These are phyloP conservation scores for Phaethornis superciliosus DNA, from an alignment of 2,113 vertebrate species.

Conservation along the genomic window DNA sequence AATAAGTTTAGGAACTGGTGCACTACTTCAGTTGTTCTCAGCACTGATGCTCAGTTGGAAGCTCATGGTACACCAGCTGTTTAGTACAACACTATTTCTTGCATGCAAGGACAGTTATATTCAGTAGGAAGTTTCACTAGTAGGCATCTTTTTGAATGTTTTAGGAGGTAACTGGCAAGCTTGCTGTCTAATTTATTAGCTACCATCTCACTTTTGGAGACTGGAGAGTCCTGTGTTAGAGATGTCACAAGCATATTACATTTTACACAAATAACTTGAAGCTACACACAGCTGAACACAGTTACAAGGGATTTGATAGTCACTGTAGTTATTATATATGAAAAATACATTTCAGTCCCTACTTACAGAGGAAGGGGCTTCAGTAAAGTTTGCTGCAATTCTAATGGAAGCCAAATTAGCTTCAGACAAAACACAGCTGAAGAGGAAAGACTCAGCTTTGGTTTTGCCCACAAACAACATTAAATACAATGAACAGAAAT, in stretches of 20 bases:
- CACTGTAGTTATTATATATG: slow-evolving; percentile 13
- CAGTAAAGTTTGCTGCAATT: slow-evolving; percentile 13
- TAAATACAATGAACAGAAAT: slow-evolving; percentile 32
- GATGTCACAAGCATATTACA: slow-evolving; percentile 17
- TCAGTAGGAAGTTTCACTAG: slow-evolving; percentile 51
- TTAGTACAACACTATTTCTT: not conserved
- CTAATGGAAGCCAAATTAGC: slow-evolving; percentile 25
- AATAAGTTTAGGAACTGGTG: not conserved
- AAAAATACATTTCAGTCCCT: slow-evolving; percentile 36
- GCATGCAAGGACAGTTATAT: slow-evolving; percentile 60
- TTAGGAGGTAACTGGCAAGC: slow-evolving; percentile 9
- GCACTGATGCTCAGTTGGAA: not conserved
- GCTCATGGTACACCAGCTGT: not conserved
- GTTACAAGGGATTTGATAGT: slow-evolving; percentile 37
- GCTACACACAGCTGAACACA: slow-evolving; percentile 46
- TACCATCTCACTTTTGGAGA: not conserved
- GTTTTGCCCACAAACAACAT: slow-evolving; percentile 34
- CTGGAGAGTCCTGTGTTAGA: slow-evolving; percentile 7
- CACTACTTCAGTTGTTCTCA: not conserved
- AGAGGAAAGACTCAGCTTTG: slow-evolving; percentile 37
- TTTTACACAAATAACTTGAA: slow-evolving; percentile 28
- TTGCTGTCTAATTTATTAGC: not conserved
- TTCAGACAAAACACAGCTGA: slow-evolving; percentile 48
- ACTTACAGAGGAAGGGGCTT: not conserved
- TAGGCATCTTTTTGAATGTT: not conserved